Percentiles rank a stretch among this genome's conserved stretches.
These are phyloP conservation scores for Theristus sp. DNA, from an alignment of 2,888 invertebrate genomes.

Conservation along the genomic window DNA sequence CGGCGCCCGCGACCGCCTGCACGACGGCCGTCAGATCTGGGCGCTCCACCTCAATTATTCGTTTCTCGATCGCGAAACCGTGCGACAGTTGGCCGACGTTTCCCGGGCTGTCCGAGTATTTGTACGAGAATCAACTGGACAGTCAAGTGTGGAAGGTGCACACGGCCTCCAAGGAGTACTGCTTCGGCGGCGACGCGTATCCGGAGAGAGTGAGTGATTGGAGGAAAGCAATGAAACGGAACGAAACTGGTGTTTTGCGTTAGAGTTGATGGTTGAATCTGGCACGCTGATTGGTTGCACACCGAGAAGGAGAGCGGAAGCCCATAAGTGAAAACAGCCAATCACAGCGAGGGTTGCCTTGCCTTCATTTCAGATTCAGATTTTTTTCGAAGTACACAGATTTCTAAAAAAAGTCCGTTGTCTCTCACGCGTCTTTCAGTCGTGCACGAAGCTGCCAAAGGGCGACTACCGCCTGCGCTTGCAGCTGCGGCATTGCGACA, in stretches of 20 bases:
- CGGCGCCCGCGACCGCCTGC: conserved; percentile 60
- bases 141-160: conserved; percentile 91
- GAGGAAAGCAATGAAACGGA: not conserved
- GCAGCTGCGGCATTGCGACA: conserved; percentile 74
- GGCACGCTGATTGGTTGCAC: not conserved
- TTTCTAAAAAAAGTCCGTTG: too few relatives aligned
- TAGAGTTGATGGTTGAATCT: not conserved
- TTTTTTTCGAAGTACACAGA: too few relatives aligned
- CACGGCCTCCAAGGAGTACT: conserved; percentile 65
- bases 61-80: conserved; percentile 36
- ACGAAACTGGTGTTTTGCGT: not conserved
- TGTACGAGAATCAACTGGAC: conserved; percentile 90
- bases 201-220: conserved; percentile 43
- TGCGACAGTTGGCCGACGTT: conserved; percentile 32
- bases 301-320: too few relatives aligned
- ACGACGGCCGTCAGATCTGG: conserved; percentile 70
- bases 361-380: too few relatives aligned
- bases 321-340: too few relatives aligned
- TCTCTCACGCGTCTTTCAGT: too few relatives aligned
- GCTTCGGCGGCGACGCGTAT: conserved; percentile 72
- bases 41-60: conserved; percentile 69
- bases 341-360: too few relatives aligned
- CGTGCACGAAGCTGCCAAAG: conserved; percentile 69
- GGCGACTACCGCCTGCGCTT: conserved; percentile 74
- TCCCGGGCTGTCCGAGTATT: conserved; percentile 59